Base-by-base conservation (phyloP, 2,113 vertebrate species). In the Aegithalos caudatus region DNA sequence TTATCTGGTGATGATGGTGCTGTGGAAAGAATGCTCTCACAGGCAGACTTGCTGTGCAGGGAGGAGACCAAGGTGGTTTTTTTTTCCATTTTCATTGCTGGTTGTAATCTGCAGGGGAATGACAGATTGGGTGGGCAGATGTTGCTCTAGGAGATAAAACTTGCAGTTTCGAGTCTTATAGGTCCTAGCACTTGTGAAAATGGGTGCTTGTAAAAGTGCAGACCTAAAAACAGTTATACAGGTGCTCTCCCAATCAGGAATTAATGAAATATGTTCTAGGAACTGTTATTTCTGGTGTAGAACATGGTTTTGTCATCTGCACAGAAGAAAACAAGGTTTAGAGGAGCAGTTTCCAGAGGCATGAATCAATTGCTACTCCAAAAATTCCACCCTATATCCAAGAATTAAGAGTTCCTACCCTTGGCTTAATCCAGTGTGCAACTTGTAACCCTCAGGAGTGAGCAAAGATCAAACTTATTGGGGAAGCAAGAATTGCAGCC, bases 21-120 rank as follows among this genome's bases (percentile, higher is more conserved):
- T 88, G 38, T 92, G 93, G 96, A 97, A 97, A 95, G 90, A 97
- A 97, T 85, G 11, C 82, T 70, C 94, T 96, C 65, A 84, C 48
- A 86, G 87, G 69, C 86, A 83, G 58, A 42, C 50, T 80, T 14
- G 19, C 53, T 37, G 70, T 29, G 2, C 21, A 38, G 67, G 94
- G 83, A 86, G 83, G 76, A 82, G 45, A 57, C 37, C 44, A 21
- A 35, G 51, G 66, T 24, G 2, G 51, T 94, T 91, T 94, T 95
- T 54, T 54, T 93, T 92, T 91, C 81, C 89, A 27, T 74, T 42
- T 79, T 81, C 79, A 9, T 86, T 76, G 50, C 82, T 87, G 90
- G 54, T 22, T 81, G 57, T 57, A 85, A 70, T 84, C 77, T 70
- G 31, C 7, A 64, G 50, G 61, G 92, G 3, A 76, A 91, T 67